Percentiles rank a stretch among this genome's conserved stretches.
These are phyloP conservation scores for Bombus breviceps DNA, from an alignment of 1,140 invertebrate genomes.

Conservation along the genomic window DNA sequence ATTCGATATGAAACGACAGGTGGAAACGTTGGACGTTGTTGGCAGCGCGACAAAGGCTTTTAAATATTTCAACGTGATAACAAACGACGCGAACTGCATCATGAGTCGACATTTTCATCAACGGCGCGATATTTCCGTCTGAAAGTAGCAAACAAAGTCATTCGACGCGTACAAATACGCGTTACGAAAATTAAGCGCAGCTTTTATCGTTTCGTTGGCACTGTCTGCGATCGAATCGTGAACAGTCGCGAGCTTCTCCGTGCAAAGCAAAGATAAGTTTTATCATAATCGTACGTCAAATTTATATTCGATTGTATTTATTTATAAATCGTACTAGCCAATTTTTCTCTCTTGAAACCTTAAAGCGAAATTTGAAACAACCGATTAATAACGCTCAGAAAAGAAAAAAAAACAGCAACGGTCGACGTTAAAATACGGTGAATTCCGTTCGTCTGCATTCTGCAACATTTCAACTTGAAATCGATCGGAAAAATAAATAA, in stretches of 20 bases:
- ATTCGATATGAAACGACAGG: background rate
- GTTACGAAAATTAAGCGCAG: background rate
- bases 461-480: no score
- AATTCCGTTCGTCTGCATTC: background rate
- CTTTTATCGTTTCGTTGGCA: background rate
- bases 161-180: background rate
- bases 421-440: no score
- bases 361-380: no score
- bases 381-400: no score
- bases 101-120: background rate
- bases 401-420: no score
- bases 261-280: no score
- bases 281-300: no score
- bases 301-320: no score
- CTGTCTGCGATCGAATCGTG: no score
- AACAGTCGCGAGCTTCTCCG: no score
- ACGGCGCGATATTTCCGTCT: background rate
- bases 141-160: background rate
- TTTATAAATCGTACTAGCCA: no score
- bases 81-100: background rate
- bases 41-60: background rate
- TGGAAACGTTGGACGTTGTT: background rate
- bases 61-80: slow-evolving; percentile 12
- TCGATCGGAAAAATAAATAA: background rate
- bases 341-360: no score